These are phyloP conservation scores for Grallaria varia DNA, from an alignment of 2,113 vertebrate genomes.

Conservation along the genomic window DNA sequence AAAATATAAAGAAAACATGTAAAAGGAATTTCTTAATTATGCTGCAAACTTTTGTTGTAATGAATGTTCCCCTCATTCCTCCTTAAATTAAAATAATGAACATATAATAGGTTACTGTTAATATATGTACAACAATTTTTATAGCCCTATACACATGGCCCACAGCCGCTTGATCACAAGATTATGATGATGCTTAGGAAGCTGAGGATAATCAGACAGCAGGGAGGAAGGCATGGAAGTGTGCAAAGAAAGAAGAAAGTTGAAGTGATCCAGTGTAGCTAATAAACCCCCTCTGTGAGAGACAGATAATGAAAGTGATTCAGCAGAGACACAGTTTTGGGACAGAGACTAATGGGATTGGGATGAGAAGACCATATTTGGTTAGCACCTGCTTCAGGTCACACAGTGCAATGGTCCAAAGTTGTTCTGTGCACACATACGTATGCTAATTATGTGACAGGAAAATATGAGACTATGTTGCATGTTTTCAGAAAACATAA, in stretches of 20 bases:
- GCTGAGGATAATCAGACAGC: not conserved
- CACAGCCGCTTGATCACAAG: not conserved
- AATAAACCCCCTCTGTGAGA: not conserved
- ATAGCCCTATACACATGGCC: not conserved
- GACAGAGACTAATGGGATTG: not conserved
- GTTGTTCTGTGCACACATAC: not conserved
- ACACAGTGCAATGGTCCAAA: not conserved
- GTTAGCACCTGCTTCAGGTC: not conserved
- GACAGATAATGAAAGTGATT: not conserved
- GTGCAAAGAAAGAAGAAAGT: not conserved
- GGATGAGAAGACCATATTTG: not conserved
- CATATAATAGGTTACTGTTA: not conserved
- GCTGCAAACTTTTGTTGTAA: not conserved
- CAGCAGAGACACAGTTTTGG: not conserved
- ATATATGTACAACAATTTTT: not conserved
- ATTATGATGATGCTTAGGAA: not conserved
- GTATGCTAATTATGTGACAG: not conserved
- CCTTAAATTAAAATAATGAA: not conserved
- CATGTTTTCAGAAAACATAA: not conserved
- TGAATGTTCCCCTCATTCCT: not conserved
- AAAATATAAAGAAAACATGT: not conserved
- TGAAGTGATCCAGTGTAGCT: not conserved
- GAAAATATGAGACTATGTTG: not conserved
- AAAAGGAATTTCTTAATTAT: slow-evolving; percentile 9
- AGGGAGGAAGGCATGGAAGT: not conserved